Percentiles rank a stretch among this genome's conserved stretches.
Evolutionary conservation across 2,888 invertebrate species (phyloP).

Genomic region (Notodonta ziczac): DNA sequence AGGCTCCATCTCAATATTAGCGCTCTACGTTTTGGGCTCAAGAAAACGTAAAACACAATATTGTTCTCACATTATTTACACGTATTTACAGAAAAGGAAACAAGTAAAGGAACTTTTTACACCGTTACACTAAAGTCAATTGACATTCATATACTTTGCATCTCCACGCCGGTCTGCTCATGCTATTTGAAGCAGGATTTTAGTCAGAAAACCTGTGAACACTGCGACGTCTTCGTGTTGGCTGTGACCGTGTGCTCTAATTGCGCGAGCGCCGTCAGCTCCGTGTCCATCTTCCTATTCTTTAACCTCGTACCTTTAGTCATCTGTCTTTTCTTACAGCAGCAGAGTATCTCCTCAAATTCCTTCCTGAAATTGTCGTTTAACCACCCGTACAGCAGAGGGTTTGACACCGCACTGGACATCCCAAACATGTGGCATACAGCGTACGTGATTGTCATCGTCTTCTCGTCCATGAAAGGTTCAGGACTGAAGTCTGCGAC

Average conservation of each 20-base stretch:
- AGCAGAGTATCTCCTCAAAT: conserved; percentile 91
- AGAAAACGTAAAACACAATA: conserved; percentile 71
- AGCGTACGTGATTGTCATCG: conserved; percentile 85
- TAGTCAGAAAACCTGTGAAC: conserved; percentile 84
- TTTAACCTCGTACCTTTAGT: conserved; percentile 67
- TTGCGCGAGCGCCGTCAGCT: conserved; percentile 74
- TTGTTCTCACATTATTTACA: conserved; percentile 36
- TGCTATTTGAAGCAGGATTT: conserved; percentile 79
- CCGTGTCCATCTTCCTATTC: conserved; percentile 74
- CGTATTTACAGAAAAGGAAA: conserved; percentile 42
- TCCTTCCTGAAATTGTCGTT: conserved; percentile 97
- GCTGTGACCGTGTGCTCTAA: conserved; percentile 75
- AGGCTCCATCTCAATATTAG: conserved; percentile 47
- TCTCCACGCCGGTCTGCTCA: conserved; percentile 63
- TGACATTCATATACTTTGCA: conserved; percentile 71
- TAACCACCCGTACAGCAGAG: conserved; percentile 95
- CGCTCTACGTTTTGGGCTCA: conserved; percentile 79
- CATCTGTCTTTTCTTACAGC: conserved; percentile 71
- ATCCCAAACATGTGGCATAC: conserved; percentile 87
- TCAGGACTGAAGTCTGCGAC: conserved; percentile 87
- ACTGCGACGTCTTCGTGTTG: conserved; percentile 80
- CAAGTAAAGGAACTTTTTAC: conserved; percentile 67
- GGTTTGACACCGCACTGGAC: conserved; percentile 96
- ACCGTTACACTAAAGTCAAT: conserved; percentile 56
- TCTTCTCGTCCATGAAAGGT: conserved; percentile 74